Conservation (phyloP, 2,797 vertebrate genomes). For the Cuniculus paca region DNA sequence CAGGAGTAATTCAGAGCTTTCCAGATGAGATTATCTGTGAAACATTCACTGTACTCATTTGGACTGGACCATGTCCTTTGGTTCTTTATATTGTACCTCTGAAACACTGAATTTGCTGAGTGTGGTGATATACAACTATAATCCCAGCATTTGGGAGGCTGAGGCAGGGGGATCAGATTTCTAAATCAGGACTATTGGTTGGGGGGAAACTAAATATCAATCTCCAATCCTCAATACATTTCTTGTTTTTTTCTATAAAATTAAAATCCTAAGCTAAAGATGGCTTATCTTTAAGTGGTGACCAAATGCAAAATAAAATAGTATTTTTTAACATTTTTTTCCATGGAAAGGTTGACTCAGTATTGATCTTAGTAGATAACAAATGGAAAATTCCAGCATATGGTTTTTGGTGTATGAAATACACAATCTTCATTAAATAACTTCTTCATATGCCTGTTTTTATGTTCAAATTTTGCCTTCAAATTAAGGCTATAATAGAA, state of each 20-base stretch:
- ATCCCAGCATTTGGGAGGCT: neutral
- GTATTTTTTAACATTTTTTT: slow-evolving; percentile 1
- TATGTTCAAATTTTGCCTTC: neutral
- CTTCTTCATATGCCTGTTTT: neutral
- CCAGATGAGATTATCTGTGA: neutral
- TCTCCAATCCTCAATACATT: neutral
- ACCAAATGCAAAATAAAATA: slow-evolving; percentile 44
- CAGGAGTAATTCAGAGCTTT: neutral
- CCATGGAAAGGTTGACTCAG: neutral
- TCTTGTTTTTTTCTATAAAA: neutral
- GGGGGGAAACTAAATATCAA: neutral
- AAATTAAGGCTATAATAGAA: neutral
- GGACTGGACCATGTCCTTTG: neutral
- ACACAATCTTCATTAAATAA: neutral
- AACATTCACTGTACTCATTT: neutral
- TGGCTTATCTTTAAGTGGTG: slow-evolving; percentile 3
- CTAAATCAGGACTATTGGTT: neutral
- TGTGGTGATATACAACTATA: neutral
- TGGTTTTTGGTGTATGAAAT: neutral
- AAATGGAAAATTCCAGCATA: neutral
- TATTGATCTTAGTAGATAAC: neutral
- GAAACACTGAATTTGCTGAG: neutral
- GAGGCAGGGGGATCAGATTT: neutral
- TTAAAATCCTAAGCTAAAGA: slow-evolving; percentile 12
- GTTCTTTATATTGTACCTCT: neutral